Conservation (phyloP, 2,797 vertebrate species). For the Scyliorhinus canicula region DNA sequence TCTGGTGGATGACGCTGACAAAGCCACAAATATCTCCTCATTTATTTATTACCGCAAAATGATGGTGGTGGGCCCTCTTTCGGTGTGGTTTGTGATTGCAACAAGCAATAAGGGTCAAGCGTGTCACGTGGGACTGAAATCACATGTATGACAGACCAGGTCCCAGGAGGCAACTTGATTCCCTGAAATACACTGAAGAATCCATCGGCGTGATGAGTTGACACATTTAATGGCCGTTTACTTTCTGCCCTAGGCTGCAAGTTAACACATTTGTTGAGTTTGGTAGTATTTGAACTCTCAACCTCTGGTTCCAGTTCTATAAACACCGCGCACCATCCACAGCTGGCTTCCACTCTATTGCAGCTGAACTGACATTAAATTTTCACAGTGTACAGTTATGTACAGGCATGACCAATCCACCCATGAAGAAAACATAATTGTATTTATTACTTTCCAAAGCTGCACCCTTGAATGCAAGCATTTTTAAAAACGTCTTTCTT, state of each 20-base stretch:
- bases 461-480: background rate
- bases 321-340: background rate
- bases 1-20: no score
- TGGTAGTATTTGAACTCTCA: background rate
- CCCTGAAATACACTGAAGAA: background rate
- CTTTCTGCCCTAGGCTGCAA: background rate
- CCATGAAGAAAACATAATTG: background rate
- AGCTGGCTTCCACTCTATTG: background rate
- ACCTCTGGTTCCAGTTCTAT: background rate
- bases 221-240: background rate
- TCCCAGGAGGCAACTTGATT: background rate
- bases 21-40: no score
- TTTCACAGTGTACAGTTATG: background rate
- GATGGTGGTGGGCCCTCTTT: background rate
- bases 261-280: background rate
- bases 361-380: background rate
- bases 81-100: background rate
- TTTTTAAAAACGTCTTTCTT: background rate
- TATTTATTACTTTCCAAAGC: background rate
- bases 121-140: background rate
- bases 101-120: background rate
- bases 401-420: background rate
- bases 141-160: background rate
- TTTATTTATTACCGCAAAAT: no score
- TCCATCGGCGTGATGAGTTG: background rate